Evolutionary conservation across 2,113 vertebrate genomes (phyloP), one percentile per base, ranked within the genome.

Genomic region (Actenoides lindsayi): DNA sequence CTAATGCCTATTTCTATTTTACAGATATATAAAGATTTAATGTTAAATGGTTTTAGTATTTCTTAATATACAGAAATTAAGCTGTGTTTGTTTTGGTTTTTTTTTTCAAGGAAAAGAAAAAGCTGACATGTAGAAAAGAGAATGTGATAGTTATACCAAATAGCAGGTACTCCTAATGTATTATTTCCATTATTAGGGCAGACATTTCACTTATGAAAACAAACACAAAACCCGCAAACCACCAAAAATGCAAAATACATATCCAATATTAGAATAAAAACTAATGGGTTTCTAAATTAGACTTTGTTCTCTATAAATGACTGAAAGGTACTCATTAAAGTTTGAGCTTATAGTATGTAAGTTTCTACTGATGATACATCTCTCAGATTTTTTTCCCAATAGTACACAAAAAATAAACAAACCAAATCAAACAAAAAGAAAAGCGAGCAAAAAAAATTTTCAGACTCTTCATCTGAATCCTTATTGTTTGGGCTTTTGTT

Each of bases 1-100:
- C 8, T 39, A 31, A 48, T 3, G 0, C 31, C 4, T 59, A 2
- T 57, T 71, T 80, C 14, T 71, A 33, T 31, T 76, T 71, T 80
- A 50, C 3, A 80, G 5, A 16, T 30, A 21, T 33, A 54, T 28
- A 5, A 71, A 53, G 7, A 80, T 39, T 14, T 67, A 5, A 48
- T 39, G 16, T 64, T 35, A 44, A 81, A 76, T 9, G 44, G 3
- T n/a, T n/a, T 70, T 33, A 53, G 1, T 83, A 16, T 62, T 71
- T 71, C 15, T 68, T 89, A 59, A 94, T 71, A 42, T 57, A 39
- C 13, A 60, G 25, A 78, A 78, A 69, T 56, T 74, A 90, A 87
- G 5, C 1, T 62, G 9, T 1, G 56, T 10, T 37, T 9, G 15
- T 28, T 27, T 39, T 8, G n/a, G n/a, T n/a, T 2, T 59, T 2